Base-by-base conservation (phyloP, 1,140 invertebrate genomes). In the Apolygus lucorum region DNA sequence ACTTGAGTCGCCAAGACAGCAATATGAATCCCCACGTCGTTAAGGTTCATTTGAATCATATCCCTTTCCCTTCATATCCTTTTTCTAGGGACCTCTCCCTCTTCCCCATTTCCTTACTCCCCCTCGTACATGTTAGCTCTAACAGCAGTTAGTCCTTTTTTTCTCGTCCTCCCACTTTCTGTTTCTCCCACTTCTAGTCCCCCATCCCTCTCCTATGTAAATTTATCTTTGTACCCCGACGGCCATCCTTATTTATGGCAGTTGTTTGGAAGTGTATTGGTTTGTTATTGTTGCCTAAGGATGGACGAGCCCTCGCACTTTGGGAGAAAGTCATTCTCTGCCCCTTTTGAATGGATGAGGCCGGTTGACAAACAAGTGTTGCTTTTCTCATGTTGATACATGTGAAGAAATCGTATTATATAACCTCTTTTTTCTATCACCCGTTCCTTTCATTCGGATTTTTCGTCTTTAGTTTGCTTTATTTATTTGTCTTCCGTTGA, bases 41-140 rank as follows among this genome's bases (percentile, higher is more conserved):
- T 59, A 59, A 59, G 54, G 54, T 59, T 59, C 54, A 59, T 59
- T 59, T 59, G 54, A 59, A 59, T 59, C 54, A 59, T 59, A 59
- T 59, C 54, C n/a, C 54, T 59, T 22, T 59, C 54, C 54, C 54
- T 59, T 59, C 54, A 59, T 59, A 59, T 59, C 11, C 54, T n/a
- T n/a, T n/a, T n/a, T n/a, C n/a, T n/a, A n/a, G n/a, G n/a, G 54
- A 59, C 54, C 54, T 24, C 34, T n/a, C n/a, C 34, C 34, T 49
- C 22, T 24, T 24, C 22, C 22, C 54, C 54, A 8, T 59, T 59
- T 24, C 54, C 8, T 24, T 24, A 8, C 34, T 17, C 17, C 34
- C 8, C 8, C 22, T 59, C 8, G 22, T 59, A 59, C 54, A 59
- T 24, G 54, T 59, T 59, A 22, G n/a, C n/a, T n/a, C n/a, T n/a